Percentiles rank a stretch among this genome's conserved stretches.
Conservation (phyloP, 2,888 invertebrate genomes). For the Hirtodrosophila cameraria region DNA sequence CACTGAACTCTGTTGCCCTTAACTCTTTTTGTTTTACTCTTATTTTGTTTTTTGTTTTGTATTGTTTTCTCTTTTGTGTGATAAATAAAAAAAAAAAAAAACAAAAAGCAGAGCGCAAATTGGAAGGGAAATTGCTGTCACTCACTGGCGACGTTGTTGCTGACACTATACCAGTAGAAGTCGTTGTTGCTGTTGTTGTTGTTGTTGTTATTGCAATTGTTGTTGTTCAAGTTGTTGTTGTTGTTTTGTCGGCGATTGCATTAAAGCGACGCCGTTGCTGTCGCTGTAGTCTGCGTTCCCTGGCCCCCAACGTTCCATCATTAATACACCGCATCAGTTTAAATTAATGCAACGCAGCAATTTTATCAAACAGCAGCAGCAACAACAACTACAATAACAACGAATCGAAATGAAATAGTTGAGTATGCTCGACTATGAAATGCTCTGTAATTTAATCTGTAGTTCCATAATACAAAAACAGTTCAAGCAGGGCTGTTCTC, state of each 20-base stretch:
- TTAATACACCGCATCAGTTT: conserved; percentile 76
- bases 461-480: too few species aligned
- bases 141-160: conserved; percentile 45
- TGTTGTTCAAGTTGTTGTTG: conserved; percentile 11
- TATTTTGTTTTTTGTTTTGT: conserved; percentile 11
- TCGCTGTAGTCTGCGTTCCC: conserved; percentile 23
- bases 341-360: conserved; percentile 78
- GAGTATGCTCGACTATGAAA: too few species aligned
- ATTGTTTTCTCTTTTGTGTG: conserved; percentile 41
- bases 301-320: conserved; percentile 38
- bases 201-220: conserved; percentile 8
- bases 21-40: conserved; percentile 18
- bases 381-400: conserved; percentile 27
- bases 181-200: conserved; percentile 16
- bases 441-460: too few species aligned
- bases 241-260: conserved; percentile 59
- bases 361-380: conserved; percentile 64
- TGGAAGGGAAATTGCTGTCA: conserved; percentile 77
- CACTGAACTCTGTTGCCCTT: conserved; percentile 42
- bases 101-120: conserved; percentile 70
- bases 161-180: not conserved
- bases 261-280: conserved; percentile 48
- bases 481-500: too few species aligned
- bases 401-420: not conserved
- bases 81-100: conserved; percentile 75